These are phyloP conservation scores for Charaxes varanes DNA, from an alignment of 1,140 invertebrate species.

Conservation along the genomic window DNA sequence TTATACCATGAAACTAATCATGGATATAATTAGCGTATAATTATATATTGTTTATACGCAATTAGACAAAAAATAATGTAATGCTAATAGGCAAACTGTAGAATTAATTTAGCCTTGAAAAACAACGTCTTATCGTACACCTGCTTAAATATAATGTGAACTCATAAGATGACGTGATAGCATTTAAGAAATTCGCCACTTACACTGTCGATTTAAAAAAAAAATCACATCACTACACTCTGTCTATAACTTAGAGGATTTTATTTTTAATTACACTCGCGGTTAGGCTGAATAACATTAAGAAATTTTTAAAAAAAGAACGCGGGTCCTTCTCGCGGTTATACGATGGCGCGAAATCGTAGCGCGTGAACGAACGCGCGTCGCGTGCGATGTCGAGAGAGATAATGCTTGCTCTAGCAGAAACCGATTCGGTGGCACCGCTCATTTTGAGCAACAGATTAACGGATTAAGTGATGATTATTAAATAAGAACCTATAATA, in stretches of 20 bases:
- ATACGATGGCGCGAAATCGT: slow-evolving; percentile 46
- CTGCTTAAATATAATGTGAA: slow-evolving; percentile 49
- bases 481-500: too few relatives aligned
- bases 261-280: slow-evolving; percentile 13
- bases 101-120: slow-evolving; percentile 22
- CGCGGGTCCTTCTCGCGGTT: slow-evolving; percentile 17
- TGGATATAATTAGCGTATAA: neutral
- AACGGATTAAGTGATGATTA: too few relatives aligned
- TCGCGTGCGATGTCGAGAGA: slow-evolving; percentile 47
- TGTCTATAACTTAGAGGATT: slow-evolving; percentile 24
- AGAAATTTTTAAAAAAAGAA: slow-evolving; percentile 16
- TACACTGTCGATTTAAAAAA: slow-evolving; percentile 21
- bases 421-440: too few relatives aligned
- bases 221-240: slow-evolving; percentile 33
- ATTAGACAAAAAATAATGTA: neutral
- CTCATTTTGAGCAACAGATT: too few relatives aligned
- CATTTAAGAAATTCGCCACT: slow-evolving; percentile 20
- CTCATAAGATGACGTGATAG: slow-evolving; percentile 29
- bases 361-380: slow-evolving; percentile 46
- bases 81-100: slow-evolving; percentile 7
- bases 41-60: slow-evolving; percentile 1
- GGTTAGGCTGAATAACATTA: slow-evolving; percentile 6
- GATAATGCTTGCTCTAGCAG: slow-evolving; percentile 40
- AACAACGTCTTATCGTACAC: slow-evolving; percentile 33
- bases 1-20: neutral